Conservation (phyloP, 37 sponge, comb jelly and placozoan species). For the Theonella swinhoei region DNA sequence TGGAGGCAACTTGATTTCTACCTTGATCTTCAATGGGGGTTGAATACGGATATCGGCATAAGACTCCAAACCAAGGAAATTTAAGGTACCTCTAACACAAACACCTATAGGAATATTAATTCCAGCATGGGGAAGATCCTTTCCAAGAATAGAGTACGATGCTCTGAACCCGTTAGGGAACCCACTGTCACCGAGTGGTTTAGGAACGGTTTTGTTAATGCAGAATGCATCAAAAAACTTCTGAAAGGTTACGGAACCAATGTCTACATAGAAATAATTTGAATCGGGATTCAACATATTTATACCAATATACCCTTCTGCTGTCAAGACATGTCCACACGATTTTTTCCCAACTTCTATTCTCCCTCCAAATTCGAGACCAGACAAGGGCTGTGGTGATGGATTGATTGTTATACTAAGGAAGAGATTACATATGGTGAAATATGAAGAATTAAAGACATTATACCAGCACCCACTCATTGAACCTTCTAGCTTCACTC, state of each 20-base stretch:
- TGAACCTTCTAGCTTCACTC: conserved; percentile 6
- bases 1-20: conserved; percentile 5
- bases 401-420: conserved; percentile 6
- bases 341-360: background rate
- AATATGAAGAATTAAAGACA: conserved; percentile 5
- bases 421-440: conserved; percentile 23
- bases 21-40: conserved; percentile 8
- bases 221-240: conserved; percentile 24
- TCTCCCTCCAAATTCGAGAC: conserved; percentile 25
- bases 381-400: too few species aligned
- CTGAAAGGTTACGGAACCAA: conserved; percentile 1
- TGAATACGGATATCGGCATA: background rate
- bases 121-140: background rate
- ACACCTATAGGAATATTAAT: conserved; percentile 21
- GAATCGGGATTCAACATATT: background rate
- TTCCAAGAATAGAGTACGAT: conserved; percentile 4
- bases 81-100: conserved; percentile 17
- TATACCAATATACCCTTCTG: conserved; percentile 12
- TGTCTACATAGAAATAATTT: conserved; percentile 36
- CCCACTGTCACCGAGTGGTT: conserved; percentile 24
- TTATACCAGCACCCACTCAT: conserved; percentile 41
- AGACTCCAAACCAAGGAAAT: conserved; percentile 19
- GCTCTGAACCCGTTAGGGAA: conserved; percentile 28
- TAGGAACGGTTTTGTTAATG: conserved; percentile 1
- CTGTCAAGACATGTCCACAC: conserved; percentile 8